Base-by-base conservation (phyloP, 2,113 vertebrate genomes). In the Pygoscelis adeliae region DNA sequence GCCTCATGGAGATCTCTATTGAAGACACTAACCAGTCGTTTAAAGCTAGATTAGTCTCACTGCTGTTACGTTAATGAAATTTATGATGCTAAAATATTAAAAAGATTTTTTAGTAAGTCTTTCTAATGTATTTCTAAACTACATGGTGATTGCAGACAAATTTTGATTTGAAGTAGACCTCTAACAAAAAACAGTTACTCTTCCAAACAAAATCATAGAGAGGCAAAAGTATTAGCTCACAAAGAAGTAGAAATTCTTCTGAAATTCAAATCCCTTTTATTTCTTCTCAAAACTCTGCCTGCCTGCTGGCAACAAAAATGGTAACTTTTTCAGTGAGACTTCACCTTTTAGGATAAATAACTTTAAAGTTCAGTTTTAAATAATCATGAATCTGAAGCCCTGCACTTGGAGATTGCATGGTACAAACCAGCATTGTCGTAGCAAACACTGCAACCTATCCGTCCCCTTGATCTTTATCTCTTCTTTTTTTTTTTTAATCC, bases 331-430 rank as follows among this genome's bases (percentile, higher is more conserved):
- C 40, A 47, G 30, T 21, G 12, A 38, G 7, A 11, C 40, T 66
- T 85, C 21, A 62, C 12, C 29, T 71, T 71, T 83, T 52, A 56
- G 26, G 22, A 13, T 36, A 67, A 83, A 18, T 42, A 73, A 44
- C 16, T 82, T 47, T 30, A 1, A 83, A 63, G 18, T 47, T 72
- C 13, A 22, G 6, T 59, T 93, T 71, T 62, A 71, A 83, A 49
- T 30, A 46, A 16, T 16, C 17, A 56, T 0, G 0, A 27, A 32
- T 55, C 17, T 52, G 49, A 59, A 86, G 38, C 14, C 18, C 44
- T 70, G 13, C 5, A 6, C 13, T 42, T 52, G 25, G 15, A 83
- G 59, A 5, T 4, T n/a, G 16, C 0, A 0, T 65, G 46, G 15
- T 34, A 7, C 34, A 50, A 61, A 3, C 27, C 36, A 67, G 38